Evolutionary conservation across 2,888 invertebrate genomes (phyloP), one percentile per base, ranked within the genome.

Genomic region (Minunthozetes semirufus): DNA sequence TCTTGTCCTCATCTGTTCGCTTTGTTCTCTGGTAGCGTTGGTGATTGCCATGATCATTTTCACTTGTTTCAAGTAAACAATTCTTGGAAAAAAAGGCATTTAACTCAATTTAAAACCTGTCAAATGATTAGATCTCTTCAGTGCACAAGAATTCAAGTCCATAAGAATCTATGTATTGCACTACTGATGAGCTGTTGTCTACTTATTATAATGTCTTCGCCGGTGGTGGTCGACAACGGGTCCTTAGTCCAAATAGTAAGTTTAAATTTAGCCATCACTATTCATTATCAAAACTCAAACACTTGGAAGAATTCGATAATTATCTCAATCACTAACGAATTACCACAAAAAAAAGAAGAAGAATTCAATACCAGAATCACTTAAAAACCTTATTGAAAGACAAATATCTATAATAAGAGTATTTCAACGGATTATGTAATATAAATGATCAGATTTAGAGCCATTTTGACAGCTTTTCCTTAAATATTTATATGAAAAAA

Each of bases 51-150:
- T 84, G 53, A 82, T 82, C 79, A 83, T 84, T 72, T 84, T 84
- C 80, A 81, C 81, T 75, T 82, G 82, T 77, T 84, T 84, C 81
- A 82, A 82, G 84, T 84, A 80, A 81, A 82, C 33, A 22, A 25
- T 25, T 72, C 4, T 38, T 38, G 13, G 22, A 63, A n/a, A 48
- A 42, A 19, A 33, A 33, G 4, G 4, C 56, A 22, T 56, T 22
- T 1, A 56, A 25, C 5, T 25, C 53, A 46, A 27, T 22, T 2
- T 46, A 13, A 27, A 29, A 25, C 29, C 6, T 22, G 22, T 33
- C 61, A 27, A 15, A n/a, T n/a, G n/a, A n/a, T n/a, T 79, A 83
- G 83, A 75, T 80, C 82, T 0, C 78, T 83, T 11, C 82, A 83
- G 72, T 83, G 83, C 77, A 81, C 80, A 61, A 79, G 83, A 9